Base-by-base conservation (phyloP, 2,888 invertebrate species). In the Melieria omissa region DNA sequence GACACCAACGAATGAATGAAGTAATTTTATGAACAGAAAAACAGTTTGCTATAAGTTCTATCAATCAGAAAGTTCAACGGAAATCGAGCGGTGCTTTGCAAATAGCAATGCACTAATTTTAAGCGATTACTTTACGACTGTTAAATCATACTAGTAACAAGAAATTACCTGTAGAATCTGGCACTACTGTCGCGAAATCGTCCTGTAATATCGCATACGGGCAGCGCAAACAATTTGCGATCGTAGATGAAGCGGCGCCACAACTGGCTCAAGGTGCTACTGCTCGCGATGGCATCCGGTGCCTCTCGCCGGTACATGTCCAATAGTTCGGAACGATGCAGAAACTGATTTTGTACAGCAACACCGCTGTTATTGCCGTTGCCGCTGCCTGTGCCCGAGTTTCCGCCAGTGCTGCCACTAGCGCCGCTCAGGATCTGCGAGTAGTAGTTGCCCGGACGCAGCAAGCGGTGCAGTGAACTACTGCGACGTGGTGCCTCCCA, bases 151-250 rank as follows among this genome's bases (percentile, higher is more conserved):
- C 29, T 29, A 2, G 29, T 29, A 2, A 29, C 1, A 14, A 29
- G 9, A 9, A 62, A 77, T 83, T 83, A 94, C 93, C 93, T 91
- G 84, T 92, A 95, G 86, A 92, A 94, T 55, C 90, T 89, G 0
- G 95, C 93, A 44, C 91, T 90, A 81, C 92, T 92, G 80, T 94
- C 93, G 12, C 95, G 89, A 81, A 90, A 92, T 44, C 93, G 88
- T 42, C 93, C 92, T 41, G 91, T 91, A 78, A 92, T 88, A 86
- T 93, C 92, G 5, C 92, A 90, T 74, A 93, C 88, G 12, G 92
- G 90, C 66, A 90, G 87, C 5, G 94, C 93, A 91, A 94, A 94
- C 78, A 94, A 87, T 83, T 93, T 92, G 77, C 92, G 90, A 5
- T 90, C 89, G 86, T 97, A 97, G 62, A 97, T 90, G 73, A 91